phyloP scores from a whole-genome alignment of 2,888 invertebrate genomes.

The Griposia aprilina region DNA sequence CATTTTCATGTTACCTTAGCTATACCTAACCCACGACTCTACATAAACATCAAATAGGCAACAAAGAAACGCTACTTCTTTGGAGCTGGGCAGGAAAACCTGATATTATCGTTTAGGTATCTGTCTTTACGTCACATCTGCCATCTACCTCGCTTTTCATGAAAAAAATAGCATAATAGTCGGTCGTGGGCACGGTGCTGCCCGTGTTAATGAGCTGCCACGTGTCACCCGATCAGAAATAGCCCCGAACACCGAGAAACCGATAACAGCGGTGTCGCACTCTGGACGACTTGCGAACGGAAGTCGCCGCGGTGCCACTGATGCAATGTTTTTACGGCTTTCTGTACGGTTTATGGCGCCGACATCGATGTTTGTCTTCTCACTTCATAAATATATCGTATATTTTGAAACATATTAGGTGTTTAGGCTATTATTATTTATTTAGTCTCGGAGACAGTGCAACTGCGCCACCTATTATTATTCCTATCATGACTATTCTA shows the following conservation, averaged over 20 bases:
- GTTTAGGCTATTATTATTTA: slow-evolving; percentile 7
- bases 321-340: slow-evolving; percentile 68
- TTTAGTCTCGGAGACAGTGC: not conserved
- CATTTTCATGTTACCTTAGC: slow-evolving; percentile 18
- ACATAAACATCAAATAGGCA: not conserved
- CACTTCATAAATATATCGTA: slow-evolving; percentile 44
- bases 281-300: slow-evolving; percentile 65
- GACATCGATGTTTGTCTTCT: slow-evolving; percentile 54
- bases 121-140: not conserved
- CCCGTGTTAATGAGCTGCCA: slow-evolving; percentile 62
- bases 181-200: slow-evolving; percentile 53
- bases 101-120: not conserved
- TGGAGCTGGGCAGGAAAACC: not conserved
- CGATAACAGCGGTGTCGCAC: slow-evolving; percentile 65
- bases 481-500: not conserved
- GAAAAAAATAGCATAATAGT: slow-evolving; percentile 38
- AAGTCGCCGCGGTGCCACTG: slow-evolving; percentile 60
- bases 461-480: not conserved
- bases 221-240: slow-evolving; percentile 68
- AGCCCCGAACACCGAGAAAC: slow-evolving; percentile 56
- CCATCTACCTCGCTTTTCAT: not conserved
- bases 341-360: slow-evolving; percentile 55
- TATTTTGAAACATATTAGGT: slow-evolving; percentile 15
- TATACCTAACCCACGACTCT: not conserved
- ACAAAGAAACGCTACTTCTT: slow-evolving; percentile 8